Evolutionary conservation across 2,113 vertebrate species (phyloP), one percentile per base, ranked within the genome.

Genomic region (Polypterus senegalus): DNA sequence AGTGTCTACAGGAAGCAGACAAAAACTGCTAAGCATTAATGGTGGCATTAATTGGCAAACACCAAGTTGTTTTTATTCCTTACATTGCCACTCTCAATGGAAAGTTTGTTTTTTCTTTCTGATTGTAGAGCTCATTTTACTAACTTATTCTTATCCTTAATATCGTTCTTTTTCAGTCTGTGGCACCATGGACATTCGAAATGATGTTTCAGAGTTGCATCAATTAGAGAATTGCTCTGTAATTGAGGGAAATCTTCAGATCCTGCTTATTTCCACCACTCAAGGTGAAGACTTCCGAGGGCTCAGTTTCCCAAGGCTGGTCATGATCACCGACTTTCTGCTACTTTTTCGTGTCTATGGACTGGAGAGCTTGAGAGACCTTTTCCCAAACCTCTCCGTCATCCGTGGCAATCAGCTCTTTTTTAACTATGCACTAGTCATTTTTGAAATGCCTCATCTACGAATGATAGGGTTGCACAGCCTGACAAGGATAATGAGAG

Each of bases 401-500:
- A 85, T 89, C 70, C 83, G 86, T 0, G 87, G 87, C 1, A 67
- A 79, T 48, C 71, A 73, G 61, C 85, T 88, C 64, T 89, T 89
- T 75, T 83, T 87, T 75, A 85, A 77, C 74, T 89, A 88, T 0
- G 81, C 86, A 0, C 48, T 89, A 69, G 84, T 89, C 59, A 77
- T 89, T 71, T 89, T 83, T 0, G 87, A 89, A 72, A 89, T 89
- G 87, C 87, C 85, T 0, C 83, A 88, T 27, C 71, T 89, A 57
- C 62, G 86, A 0, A 86, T 89, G 2, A 53, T 89, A 7, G 87
- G 86, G 51, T 74, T 89, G 61, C 76, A 72, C 1, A 76, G 79
- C 1, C 74, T 89, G 43, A 71, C 72, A 45, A 76, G 84, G 0
- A 62, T 89, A 63, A 69, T 88, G 3, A 74, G 74, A 0, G 87